Evolutionary conservation across 2,888 invertebrate species (phyloP), one percentile per base, ranked within the genome.

Genomic region (Laothoe populi): DNA sequence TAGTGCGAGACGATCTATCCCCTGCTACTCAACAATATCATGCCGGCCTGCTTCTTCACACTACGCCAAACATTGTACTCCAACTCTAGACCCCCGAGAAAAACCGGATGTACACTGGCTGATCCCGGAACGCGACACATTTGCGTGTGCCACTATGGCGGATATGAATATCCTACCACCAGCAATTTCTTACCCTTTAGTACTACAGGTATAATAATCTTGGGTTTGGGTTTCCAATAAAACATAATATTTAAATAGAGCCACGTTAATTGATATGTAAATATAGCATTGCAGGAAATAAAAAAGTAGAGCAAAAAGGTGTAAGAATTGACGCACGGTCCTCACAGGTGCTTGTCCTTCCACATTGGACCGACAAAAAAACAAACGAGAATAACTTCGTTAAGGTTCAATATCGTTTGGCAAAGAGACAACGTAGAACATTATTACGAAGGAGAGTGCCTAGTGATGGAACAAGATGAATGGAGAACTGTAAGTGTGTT

Each of bases 311-410:
- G 13, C 53, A 26, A 68, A 69, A 67, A 66, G 63, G 62, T 11
- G 49, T 65, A 67, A 63, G 62, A 57, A 68, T 63, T 74, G 77
- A 77, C 74, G 75, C 65, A 73, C 68, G 67, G 42, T 60, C 62
- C 57, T 31, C 61, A 62, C 35, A 64, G 69, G 64, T 64, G 35
- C 74, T 71, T 53, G 65, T 66, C 68, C 66, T 69, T 66, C 63
- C 62, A 59, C 59, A 60, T 44, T 60, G 42, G 26, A 57, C 60
- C 49, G 49, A 42, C 49, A 16, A 61, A 61, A 61, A 44, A 53
- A 31, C 8, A 16, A 3, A 19, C 4, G 26, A 53, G 10, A n/a
- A n/a, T n/a, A 4, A 35, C 11, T 11, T 35, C 1, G 19, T 31
- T 53, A 53, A 35, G 11, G 31, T 35, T 53, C 11, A 53, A 53